These are phyloP conservation scores for Muscicapa adusta DNA, from an alignment of 2,113 vertebrate genomes.

Conservation along the genomic window DNA sequence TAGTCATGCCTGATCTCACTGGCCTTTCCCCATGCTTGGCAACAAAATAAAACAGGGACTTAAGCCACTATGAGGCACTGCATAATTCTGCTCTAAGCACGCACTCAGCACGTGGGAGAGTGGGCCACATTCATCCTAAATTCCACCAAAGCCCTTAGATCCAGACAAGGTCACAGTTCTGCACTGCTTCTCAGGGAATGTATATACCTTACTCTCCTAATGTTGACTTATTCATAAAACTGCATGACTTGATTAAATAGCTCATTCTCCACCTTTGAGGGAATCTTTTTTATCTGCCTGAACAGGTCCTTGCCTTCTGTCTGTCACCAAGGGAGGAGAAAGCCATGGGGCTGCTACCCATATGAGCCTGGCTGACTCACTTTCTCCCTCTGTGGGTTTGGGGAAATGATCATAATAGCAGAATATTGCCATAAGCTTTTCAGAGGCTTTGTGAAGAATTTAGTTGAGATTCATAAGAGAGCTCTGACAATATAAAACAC, in stretches of 20 bases:
- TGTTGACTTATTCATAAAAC: not conserved
- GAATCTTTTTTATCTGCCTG: not conserved
- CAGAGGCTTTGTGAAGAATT: not conserved
- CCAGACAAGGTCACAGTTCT: not conserved
- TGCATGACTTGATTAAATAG: not conserved
- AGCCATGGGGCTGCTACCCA: not conserved
- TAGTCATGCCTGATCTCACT: not conserved
- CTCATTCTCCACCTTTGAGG: not conserved
- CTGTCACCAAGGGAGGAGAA: not conserved
- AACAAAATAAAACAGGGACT: not conserved
- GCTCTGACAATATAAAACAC: constrained; percentile 6
- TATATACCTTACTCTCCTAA: not conserved
- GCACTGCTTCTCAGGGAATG: not conserved
- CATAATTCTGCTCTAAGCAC: not conserved
- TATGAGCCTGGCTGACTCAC: not conserved
- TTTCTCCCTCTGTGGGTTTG: not conserved
- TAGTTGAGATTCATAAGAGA: not conserved
- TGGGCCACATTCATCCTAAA: not conserved
- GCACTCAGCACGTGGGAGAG: not conserved
- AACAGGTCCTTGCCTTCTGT: not conserved
- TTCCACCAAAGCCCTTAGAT: not conserved
- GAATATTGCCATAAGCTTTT: not conserved
- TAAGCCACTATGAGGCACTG: fast-evolving
- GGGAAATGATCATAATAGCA: not conserved
- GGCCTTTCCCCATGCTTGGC: not conserved